Percentiles rank a stretch among this genome's conserved stretches.
Conservation (phyloP, 1,140 invertebrate genomes). For the Drosophila azteca region DNA sequence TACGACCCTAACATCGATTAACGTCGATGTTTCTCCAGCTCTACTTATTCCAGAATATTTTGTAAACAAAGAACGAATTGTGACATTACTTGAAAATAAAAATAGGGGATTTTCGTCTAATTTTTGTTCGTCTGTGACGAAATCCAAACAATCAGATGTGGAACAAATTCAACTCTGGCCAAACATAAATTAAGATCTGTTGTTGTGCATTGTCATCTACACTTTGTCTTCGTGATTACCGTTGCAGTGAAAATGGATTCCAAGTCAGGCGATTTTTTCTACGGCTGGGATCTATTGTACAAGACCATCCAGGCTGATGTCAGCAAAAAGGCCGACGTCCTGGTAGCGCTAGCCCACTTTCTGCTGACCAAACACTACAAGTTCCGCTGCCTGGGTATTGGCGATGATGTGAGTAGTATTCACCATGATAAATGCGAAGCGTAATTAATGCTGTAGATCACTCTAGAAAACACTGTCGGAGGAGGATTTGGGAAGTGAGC, state of each 20-base stretch:
- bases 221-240: no score
- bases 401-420: constrained; percentile 86
- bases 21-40: no score
- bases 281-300: constrained; percentile 90
- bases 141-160: no score
- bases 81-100: no score
- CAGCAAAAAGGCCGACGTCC: constrained; percentile 88
- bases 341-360: constrained; percentile 89
- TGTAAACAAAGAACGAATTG: no score
- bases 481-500: constrained; percentile 87
- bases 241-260: constrained; percentile 20
- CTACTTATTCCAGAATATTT: no score
- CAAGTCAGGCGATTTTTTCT: constrained; percentile 83
- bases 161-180: no score
- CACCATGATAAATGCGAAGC: neutral
- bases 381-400: constrained; percentile 89
- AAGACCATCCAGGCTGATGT: constrained; percentile 86
- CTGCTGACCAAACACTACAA: constrained; percentile 87
- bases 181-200: no score
- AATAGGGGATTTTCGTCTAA: no score
- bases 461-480: constrained; percentile 86
- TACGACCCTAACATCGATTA: no score
- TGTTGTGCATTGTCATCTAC: no score
- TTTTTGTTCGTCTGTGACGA: no score
- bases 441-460: neutral